phyloP scores from a whole-genome alignment of 2,888 invertebrate species.

The Alviniconcha strummeri region DNA sequence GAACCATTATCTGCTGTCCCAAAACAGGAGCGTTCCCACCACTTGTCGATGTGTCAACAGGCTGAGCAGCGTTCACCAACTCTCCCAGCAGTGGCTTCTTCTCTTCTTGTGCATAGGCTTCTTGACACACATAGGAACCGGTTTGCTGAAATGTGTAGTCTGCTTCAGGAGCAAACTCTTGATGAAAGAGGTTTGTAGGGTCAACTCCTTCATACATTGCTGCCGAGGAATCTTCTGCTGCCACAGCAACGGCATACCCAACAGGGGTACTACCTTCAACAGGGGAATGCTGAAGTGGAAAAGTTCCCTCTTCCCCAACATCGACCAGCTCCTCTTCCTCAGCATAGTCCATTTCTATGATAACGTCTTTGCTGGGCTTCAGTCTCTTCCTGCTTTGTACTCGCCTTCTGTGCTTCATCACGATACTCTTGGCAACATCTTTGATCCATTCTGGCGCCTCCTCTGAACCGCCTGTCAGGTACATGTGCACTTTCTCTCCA shows the following conservation, averaged over 20 bases:
- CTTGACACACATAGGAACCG: slow-evolving; percentile 25
- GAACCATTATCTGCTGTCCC: slow-evolving; percentile 14
- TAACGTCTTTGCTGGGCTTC: slow-evolving; percentile 28
- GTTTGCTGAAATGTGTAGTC: not conserved
- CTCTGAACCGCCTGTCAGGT: slow-evolving; percentile 7
- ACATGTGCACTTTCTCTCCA: slow-evolving; percentile 19
- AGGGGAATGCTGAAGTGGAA: not conserved
- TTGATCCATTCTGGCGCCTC: slow-evolving; percentile 27
- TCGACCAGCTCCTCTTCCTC: slow-evolving; percentile 21
- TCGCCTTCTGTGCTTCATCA: slow-evolving; percentile 7
- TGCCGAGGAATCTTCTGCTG: too few relatives aligned
- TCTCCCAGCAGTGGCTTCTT: slow-evolving; percentile 22
- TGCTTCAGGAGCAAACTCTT: not conserved
- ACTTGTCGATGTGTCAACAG: not conserved
- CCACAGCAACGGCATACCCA: too few relatives aligned
- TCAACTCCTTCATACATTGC: not conserved
- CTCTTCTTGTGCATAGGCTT: slow-evolving; percentile 20
- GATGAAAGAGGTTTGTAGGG: too few relatives aligned
- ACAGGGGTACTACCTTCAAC: too few relatives aligned
- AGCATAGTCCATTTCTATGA: slow-evolving; percentile 32
- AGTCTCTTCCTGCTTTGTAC: not conserved
- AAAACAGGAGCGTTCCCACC: not conserved
- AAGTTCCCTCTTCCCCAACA: slow-evolving; percentile 10
- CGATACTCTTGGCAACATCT: slow-evolving; percentile 18
- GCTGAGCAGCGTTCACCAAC: not conserved